Base-by-base conservation (phyloP, 2,888 invertebrate genomes). In the Sepioteuthis lessoniana region DNA sequence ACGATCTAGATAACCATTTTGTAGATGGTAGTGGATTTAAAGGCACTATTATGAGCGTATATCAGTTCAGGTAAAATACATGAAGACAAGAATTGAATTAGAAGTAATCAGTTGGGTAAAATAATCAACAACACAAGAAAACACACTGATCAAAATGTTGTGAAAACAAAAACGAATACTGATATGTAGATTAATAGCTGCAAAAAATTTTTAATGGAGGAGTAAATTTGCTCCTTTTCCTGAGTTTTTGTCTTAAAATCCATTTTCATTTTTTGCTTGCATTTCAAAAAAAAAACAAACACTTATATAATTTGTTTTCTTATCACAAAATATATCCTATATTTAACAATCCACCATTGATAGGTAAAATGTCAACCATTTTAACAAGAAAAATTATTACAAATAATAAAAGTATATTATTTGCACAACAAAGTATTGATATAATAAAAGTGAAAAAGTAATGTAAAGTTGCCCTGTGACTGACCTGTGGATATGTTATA, bases 401-500 rank as follows among this genome's bases (percentile, higher is more conserved):
- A 25, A 55, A 35, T 35, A 76, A 76, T 76, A n/a, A 31, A 76
- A 76, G 76, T 76, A 76, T 76, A 76, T 76, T 76, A 76, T n/a
- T 76, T 76, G 25, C 76, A n/a, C n/a, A n/a, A 76, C 76, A 76
- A 76, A 76, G 76, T 76, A 76, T 76, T 35, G 10, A 76, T 76
- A 76, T 76, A 76, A 76, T 76, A 76, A 76, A 55, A 76, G 8
- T 76, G 4, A 35, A 76, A 76, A 76, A 76, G 76, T 76, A 76
- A 76, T 76, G n/a, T 76, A 76, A 76, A 76, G n/a, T 76, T 76
- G 76, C 76, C 76, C 76, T 76, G 76, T n/a, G 76, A 76, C 76
- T 76, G 76, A 76, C 76, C 76, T 76, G 76, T 76, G n/a, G n/a
- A 13, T 76, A n/a, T 76, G 76, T 76, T 76, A 76, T n/a, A 76